Base-by-base conservation (phyloP, 35 echinoderm and acorn worm species). In the Ophioderma brevispina region DNA sequence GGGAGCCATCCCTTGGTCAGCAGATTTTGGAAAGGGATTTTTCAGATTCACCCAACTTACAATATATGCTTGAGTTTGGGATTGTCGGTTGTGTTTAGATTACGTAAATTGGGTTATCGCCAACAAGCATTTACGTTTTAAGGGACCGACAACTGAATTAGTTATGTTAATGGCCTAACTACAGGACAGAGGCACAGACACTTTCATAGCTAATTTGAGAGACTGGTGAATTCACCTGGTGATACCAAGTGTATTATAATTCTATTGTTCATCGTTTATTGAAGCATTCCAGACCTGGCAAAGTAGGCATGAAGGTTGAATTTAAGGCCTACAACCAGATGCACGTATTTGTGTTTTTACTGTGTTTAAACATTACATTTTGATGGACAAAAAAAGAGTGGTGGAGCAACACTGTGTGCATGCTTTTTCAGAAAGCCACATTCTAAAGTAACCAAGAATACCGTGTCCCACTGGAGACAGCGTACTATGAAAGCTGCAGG, bases 1-100 rank as follows among this genome's bases (percentile, higher is more conserved):
- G 95, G 91, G 13, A 77, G 63, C 36, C 85, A 97, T 78, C 87
- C 86, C 0, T 34, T 93, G 0, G 40, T 97, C 31, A 40, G 21
- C 1, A 28, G 89, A 38, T 97, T 94, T 80, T 38, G 82, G 83
- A 93, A 77, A 81, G 95, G 95, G 13, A 80, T 91, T 15, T 97
- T 84, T 86, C 83, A 90, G 36, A 64, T 52, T 75, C 91, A 31
- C 87, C 91, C 15, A n/a, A 38, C 14, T 42, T 37, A 81, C 76
- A 84, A 75, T 92, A 87, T 31, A 19, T 31, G 15, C 0, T 25
- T 46, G 82, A 86, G 30, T 94, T 87, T 87, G 88, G 91, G 40
- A 79, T 90, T 32, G 86, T 39, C 19, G 81, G 28, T 39, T 82
- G 85, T 43, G 64, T 94, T 17, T 42, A 83, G 25, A 94, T 46